phyloP scores from a whole-genome alignment of 2,888 invertebrate species.

The Myopa testacea region DNA sequence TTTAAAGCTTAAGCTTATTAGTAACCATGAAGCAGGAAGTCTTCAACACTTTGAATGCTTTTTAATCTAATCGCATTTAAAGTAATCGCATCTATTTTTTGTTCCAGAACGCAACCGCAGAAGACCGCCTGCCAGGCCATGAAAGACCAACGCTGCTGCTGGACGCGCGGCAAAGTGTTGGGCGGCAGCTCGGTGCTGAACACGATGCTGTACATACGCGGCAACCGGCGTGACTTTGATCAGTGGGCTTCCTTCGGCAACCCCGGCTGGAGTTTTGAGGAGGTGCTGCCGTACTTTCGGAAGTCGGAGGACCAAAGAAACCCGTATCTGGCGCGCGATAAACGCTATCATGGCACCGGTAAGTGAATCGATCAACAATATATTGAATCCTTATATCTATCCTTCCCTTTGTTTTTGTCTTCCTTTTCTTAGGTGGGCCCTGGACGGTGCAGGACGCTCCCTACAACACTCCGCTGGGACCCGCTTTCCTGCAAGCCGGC shows the following conservation, averaged over 20 bases:
- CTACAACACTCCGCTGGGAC: slow-evolving; percentile 80
- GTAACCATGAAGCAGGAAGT: too few species aligned
- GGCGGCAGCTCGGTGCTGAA: slow-evolving; percentile 91
- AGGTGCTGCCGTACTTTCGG: slow-evolving; percentile 84
- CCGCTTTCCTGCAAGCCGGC: slow-evolving; percentile 89
- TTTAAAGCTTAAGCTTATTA: too few species aligned
- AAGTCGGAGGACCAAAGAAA: slow-evolving; percentile 91
- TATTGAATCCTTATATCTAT: slow-evolving; percentile 18
- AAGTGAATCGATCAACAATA: slow-evolving; percentile 41
- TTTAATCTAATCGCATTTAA: not conserved
- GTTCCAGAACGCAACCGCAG: slow-evolving; percentile 83
- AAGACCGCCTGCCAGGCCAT: slow-evolving; percentile 87
- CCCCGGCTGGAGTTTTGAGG: slow-evolving; percentile 88
- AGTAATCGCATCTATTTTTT: not conserved
- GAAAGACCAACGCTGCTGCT: slow-evolving; percentile 84
- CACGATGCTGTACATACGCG: slow-evolving; percentile 91
- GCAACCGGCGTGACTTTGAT: slow-evolving; percentile 87
- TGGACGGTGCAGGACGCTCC: slow-evolving; percentile 67
- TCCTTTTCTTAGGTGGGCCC: slow-evolving; percentile 61
- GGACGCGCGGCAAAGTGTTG: slow-evolving; percentile 90
- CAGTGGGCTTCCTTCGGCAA: slow-evolving; percentile 89
- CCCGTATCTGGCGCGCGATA: slow-evolving; percentile 84
- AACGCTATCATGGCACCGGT: slow-evolving; percentile 79
- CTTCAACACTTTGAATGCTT: too few species aligned
- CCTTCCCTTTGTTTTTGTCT: not conserved